Percentiles rank a stretch among this genome's conserved stretches.
phyloP scores from a whole-genome alignment of 2,888 invertebrate genomes.

The Muschampia plurimacula region DNA sequence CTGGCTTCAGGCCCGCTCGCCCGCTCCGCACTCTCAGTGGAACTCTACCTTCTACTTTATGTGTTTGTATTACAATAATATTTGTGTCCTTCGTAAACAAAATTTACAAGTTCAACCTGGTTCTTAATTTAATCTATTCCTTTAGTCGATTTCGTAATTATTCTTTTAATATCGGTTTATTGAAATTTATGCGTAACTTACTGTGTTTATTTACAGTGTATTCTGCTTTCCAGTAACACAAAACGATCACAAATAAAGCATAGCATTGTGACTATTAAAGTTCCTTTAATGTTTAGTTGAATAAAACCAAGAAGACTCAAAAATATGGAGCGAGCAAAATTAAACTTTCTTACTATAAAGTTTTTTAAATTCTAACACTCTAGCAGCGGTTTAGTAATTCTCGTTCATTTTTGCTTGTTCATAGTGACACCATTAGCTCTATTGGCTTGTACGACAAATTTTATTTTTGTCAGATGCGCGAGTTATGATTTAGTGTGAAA shows the following conservation, averaged over 20 bases:
- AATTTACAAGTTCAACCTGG: neutral
- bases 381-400: conserved; percentile 55
- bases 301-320: neutral
- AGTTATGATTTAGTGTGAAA: conserved; percentile 85
- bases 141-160: neutral
- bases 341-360: conserved; percentile 18
- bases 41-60: conserved; percentile 12
- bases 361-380: conserved; percentile 47
- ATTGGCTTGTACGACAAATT: conserved; percentile 84
- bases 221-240: neutral
- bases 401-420: conserved; percentile 69
- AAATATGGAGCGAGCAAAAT: neutral
- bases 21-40: conserved; percentile 36
- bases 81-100: neutral
- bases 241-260: neutral
- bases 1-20: conserved; percentile 57
- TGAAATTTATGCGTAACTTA: neutral
- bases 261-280: neutral
- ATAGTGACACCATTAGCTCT: conserved; percentile 79
- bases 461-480: conserved; percentile 83
- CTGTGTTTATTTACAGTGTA: neutral
- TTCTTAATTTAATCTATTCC: neutral
- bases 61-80: conserved; percentile 9
- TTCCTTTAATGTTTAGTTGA: neutral
- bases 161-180: neutral